phyloP scores from a whole-genome alignment of 2,888 invertebrate species.

The Thymelicus sylvestris region DNA sequence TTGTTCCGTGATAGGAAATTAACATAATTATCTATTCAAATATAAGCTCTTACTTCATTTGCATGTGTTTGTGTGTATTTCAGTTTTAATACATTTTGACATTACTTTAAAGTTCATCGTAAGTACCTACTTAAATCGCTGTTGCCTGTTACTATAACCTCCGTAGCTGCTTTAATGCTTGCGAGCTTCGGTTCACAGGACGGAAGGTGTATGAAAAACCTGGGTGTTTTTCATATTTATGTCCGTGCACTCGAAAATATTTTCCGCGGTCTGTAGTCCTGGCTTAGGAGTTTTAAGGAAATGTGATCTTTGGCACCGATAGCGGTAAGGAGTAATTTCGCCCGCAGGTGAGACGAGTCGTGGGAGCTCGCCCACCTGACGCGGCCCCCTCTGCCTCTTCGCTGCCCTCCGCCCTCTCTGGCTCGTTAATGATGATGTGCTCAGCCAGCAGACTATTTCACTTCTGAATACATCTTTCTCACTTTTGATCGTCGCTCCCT shows the following conservation, averaged over 20 bases:
- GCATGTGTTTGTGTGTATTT: too few relatives aligned
- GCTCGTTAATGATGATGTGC: slow-evolving; percentile 92
- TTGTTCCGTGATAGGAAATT: too few relatives aligned
- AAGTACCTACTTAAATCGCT: not conserved
- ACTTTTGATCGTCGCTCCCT: slow-evolving; percentile 79
- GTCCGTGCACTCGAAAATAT: slow-evolving; percentile 82
- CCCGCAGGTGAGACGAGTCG: slow-evolving; percentile 74
- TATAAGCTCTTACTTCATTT: too few relatives aligned
- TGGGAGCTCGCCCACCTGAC: slow-evolving; percentile 85
- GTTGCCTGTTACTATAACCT: slow-evolving; percentile 17
- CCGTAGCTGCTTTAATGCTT: slow-evolving; percentile 19
- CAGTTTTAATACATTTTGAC: not conserved
- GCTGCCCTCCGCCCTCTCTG: slow-evolving; percentile 85
- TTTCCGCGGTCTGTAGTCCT: slow-evolving; percentile 68
- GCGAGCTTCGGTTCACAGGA: slow-evolving; percentile 37
- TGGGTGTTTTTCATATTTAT: slow-evolving; percentile 83
- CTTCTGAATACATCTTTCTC: slow-evolving; percentile 87
- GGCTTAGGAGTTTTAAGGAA: slow-evolving; percentile 56
- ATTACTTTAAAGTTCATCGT: not conserved
- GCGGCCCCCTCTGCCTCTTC: slow-evolving; percentile 84
- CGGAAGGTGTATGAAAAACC: slow-evolving; percentile 75
- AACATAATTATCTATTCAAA: too few relatives aligned
- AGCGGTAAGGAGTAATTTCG: slow-evolving; percentile 73
- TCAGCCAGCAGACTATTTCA: slow-evolving; percentile 90
- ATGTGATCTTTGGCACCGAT: slow-evolving; percentile 64